Evolutionary conservation across 2,888 invertebrate genomes (phyloP).

Genomic region (Ptychoptera contaminata): DNA sequence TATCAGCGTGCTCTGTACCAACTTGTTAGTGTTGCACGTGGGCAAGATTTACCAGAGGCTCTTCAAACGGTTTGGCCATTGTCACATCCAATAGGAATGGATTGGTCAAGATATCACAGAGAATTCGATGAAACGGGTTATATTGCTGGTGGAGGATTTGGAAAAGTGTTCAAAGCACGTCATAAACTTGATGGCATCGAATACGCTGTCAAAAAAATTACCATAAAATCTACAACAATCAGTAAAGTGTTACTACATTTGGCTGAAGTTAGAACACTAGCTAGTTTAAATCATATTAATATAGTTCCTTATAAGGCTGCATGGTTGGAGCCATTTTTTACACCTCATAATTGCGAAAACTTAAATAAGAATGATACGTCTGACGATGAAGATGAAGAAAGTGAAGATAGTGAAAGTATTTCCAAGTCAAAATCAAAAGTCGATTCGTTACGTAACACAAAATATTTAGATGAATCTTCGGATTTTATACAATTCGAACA

Average conservation of each 20-base stretch:
- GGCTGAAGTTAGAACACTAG: constrained; percentile 65
- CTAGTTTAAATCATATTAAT: constrained; percentile 60
- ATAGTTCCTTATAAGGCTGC: constrained; percentile 72
- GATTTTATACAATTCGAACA: constrained; percentile 12
- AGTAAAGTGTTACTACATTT: constrained; percentile 48
- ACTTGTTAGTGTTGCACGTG: constrained; percentile 42
- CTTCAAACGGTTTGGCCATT: constrained; percentile 38
- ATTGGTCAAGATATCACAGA: constrained; percentile 48
- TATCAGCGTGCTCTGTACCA: constrained; percentile 51
- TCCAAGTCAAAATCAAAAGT: background rate
- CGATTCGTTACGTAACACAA: background rate
- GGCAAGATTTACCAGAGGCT: constrained; percentile 35
- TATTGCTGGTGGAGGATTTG: constrained; percentile 61
- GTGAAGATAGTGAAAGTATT: background rate
- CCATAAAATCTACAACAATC: constrained; percentile 45
- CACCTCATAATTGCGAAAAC: constrained; percentile 18
- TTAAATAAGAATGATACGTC: constrained; percentile 2
- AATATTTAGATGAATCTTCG: constrained; percentile 15
- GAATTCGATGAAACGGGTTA: constrained; percentile 55
- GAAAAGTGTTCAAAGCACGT: constrained; percentile 55
- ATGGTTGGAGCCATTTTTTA: constrained; percentile 56
- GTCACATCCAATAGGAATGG: constrained; percentile 32
- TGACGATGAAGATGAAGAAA: constrained; percentile 1
- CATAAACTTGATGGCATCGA: constrained; percentile 59
- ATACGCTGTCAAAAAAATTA: constrained; percentile 68